Conservation (phyloP, 2,113 vertebrate species). For the Isurus oxyrinchus region DNA sequence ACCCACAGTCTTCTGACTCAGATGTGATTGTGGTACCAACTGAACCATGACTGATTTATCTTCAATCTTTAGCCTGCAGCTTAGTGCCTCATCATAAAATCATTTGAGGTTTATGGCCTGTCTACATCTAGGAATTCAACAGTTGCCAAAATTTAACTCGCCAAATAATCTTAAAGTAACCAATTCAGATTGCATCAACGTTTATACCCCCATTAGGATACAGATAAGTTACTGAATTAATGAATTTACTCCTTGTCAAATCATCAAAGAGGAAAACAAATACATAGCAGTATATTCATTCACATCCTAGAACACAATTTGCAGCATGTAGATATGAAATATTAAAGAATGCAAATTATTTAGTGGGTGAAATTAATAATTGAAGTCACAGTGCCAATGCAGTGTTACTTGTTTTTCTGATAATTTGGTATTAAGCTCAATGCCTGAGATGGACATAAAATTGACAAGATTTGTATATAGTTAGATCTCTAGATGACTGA, state of each 20-base stretch:
- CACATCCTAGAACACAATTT: not conserved
- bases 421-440: not conserved
- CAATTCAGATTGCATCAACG: not conserved
- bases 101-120: not conserved
- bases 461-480: not conserved
- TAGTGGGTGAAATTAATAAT: not conserved
- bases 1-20: not conserved
- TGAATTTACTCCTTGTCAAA: not conserved
- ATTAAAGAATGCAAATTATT: constrained; percentile 4
- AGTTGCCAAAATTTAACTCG: not conserved
- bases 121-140: not conserved
- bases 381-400: not conserved
- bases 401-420: not conserved
- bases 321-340: not conserved
- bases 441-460: not conserved
- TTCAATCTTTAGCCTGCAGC: not conserved
- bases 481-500: not conserved
- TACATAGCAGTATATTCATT: not conserved
- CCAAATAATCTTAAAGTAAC: not conserved
- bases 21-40: not conserved
- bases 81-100: not conserved
- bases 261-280: not conserved
- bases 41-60: not conserved
- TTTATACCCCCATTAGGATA: not conserved
- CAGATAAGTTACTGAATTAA: not conserved